These are phyloP conservation scores for Odocoileus virginianus DNA, from an alignment of 2,113 vertebrate species.

Conservation along the genomic window DNA sequence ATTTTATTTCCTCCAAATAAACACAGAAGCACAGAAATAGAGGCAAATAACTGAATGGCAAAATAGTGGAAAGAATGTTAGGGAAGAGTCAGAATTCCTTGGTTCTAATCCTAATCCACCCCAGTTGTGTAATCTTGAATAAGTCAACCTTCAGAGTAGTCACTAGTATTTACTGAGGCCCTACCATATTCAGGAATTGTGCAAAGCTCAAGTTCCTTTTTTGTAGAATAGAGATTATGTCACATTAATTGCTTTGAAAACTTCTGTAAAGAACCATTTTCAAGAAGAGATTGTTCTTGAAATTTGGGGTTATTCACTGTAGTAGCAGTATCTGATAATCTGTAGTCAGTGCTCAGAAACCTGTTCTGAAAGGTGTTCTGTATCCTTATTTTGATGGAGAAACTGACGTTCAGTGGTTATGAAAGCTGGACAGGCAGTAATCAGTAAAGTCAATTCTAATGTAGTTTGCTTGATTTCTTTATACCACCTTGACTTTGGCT, in stretches of 20 bases:
- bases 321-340: background rate
- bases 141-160: background rate
- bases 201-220: background rate
- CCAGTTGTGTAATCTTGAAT: background rate
- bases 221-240: background rate
- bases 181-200: background rate
- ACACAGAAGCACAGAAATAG: background rate
- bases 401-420: background rate
- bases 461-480: background rate
- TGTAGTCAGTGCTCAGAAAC: background rate
- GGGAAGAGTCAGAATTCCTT: background rate
- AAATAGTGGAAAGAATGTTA: background rate
- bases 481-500: background rate
- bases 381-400: background rate
- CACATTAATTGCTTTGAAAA: slow-evolving; percentile 25
- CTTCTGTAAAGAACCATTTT: background rate
- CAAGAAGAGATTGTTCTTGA: background rate
- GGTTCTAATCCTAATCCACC: background rate
- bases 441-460: background rate
- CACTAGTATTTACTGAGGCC: background rate
- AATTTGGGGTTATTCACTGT: background rate
- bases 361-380: background rate
- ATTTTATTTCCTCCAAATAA: slow-evolving; percentile 19
- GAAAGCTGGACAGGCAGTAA: background rate
- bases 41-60: background rate